Conservation (phyloP, 2,888 invertebrate genomes). For the Tipula lateralis region DNA sequence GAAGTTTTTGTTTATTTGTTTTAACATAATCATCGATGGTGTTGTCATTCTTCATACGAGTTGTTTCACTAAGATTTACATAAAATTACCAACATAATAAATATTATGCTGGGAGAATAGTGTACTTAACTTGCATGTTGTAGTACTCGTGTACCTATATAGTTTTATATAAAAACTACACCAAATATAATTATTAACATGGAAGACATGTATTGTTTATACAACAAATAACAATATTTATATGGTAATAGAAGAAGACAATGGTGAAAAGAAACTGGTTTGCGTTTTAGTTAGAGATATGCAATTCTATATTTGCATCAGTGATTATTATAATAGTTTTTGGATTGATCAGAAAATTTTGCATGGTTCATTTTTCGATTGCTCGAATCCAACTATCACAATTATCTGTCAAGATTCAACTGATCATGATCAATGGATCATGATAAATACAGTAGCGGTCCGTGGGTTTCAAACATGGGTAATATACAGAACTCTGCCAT, state of each 20-base stretch:
- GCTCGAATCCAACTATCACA: no score
- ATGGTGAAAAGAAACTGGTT: not conserved
- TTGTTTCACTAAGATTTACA: not conserved
- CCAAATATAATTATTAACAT: not conserved
- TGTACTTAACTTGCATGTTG: not conserved
- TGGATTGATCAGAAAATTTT: not conserved
- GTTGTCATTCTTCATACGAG: not conserved
- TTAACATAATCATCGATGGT: not conserved
- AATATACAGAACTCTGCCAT: no score
- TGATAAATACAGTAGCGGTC: no score
- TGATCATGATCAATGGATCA: no score
- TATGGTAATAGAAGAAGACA: not conserved
- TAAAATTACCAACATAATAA: not conserved
- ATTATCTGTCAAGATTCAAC: no score
- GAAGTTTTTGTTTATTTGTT: not conserved
- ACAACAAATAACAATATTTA: not conserved
- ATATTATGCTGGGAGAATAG: not conserved
- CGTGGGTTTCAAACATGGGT: no score
- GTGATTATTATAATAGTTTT: not conserved
- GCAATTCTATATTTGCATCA: not conserved
- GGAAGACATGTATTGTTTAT: not conserved
- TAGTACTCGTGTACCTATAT: not conserved
- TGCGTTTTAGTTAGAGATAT: not conserved
- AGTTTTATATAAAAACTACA: not conserved
- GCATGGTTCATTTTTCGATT: no score